Conservation (phyloP, 2,888 invertebrate species). For the Sminthurides aquaticus region DNA sequence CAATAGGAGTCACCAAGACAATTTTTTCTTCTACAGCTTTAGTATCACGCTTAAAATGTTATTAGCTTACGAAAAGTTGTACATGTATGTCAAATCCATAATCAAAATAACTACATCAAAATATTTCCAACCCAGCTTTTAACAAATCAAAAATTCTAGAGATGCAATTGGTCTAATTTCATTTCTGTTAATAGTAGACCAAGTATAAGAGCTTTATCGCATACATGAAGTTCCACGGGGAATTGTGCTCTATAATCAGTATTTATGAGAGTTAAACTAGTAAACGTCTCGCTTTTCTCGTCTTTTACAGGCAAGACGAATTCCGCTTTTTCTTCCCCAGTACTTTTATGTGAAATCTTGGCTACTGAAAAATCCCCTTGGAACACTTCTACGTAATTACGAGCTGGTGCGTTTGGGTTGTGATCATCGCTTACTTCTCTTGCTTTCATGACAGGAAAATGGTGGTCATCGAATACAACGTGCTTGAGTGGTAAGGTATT, state of each 20-base stretch:
- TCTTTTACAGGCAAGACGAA: background rate
- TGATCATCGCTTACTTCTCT: background rate
- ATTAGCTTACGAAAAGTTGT: no score
- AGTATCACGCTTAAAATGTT: no score
- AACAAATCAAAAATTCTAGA: no score
- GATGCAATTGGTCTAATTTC: no score
- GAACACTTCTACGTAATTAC: background rate
- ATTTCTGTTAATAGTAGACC: background rate
- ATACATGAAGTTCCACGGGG: background rate
- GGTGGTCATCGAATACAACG: background rate
- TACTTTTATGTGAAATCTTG: background rate
- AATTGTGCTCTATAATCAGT: background rate
- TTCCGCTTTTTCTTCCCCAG: background rate
- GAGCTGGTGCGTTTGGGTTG: background rate
- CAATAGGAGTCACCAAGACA: no score
- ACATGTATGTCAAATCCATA: no score
- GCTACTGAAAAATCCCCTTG: background rate
- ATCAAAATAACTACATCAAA: no score
- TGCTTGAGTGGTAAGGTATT: background rate
- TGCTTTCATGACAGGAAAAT: constrained; percentile 1
- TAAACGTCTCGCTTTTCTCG: no score
- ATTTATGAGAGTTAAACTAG: no score
- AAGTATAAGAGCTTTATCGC: background rate
- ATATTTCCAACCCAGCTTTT: no score
- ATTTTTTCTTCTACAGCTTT: no score